Evolutionary conservation across 2,797 vertebrate genomes (phyloP).

Genomic region (Poeciliopsis infans): DNA sequence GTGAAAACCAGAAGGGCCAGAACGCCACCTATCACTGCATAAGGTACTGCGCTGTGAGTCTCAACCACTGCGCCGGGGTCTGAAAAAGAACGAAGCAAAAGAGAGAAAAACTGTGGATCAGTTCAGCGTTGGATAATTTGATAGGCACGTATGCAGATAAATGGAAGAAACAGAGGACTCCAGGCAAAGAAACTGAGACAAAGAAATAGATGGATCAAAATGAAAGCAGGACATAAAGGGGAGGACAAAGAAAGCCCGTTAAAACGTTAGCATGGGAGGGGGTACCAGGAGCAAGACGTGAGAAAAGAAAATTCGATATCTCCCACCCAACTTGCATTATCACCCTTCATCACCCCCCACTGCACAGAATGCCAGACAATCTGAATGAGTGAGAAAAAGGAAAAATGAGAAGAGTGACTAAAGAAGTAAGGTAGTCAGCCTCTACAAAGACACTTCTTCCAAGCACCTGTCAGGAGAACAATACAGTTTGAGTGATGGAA

Average conservation of each 20-base stretch:
- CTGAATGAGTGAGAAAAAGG: constrained; percentile 53
- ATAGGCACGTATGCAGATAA: constrained; percentile 30
- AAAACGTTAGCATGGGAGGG: constrained; percentile 27
- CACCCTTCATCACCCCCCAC: constrained; percentile 62
- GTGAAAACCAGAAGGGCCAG: constrained; percentile 91
- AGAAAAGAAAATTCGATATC: constrained; percentile 60
- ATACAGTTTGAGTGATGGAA: constrained; percentile 61
- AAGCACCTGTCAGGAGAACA: constrained; percentile 64
- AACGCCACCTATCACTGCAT: constrained; percentile 90
- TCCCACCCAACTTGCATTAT: constrained; percentile 66
- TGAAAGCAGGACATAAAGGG: constrained; percentile 37
- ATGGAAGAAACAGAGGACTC: constrained; percentile 20
- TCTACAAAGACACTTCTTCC: constrained; percentile 49
- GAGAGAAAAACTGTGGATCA: constrained; percentile 17
- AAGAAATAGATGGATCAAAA: constrained; percentile 43
- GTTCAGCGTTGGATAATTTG: constrained; percentile 14
- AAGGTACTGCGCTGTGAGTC: constrained; percentile 89
- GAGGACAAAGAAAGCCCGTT: constrained; percentile 33
- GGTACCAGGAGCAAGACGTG: constrained; percentile 28
- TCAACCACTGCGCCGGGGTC: constrained; percentile 91
- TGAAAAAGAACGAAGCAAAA: constrained; percentile 60
- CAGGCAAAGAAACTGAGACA: constrained; percentile 24
- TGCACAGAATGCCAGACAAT: constrained; percentile 42
- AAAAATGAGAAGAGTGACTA: constrained; percentile 57
- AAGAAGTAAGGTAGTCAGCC: constrained; percentile 49